A percentile compares a stretch with the other conserved stretches of the same genome.
Evolutionary conservation across 2,888 invertebrate species (phyloP).

Genomic region (Pollenia griseotomentosa): DNA sequence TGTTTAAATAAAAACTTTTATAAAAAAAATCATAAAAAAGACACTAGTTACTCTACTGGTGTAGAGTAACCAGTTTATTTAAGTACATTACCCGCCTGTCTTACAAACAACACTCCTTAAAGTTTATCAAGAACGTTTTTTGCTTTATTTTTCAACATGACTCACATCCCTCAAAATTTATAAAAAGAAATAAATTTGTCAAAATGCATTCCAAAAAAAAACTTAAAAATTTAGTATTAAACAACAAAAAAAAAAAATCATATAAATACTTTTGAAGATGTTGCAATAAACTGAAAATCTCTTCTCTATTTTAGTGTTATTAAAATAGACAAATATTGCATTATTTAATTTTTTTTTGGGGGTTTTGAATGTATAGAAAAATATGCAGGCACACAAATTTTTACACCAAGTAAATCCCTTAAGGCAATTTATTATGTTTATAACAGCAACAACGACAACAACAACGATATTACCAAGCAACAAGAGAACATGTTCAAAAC

Average conservation of each 20-base stretch:
- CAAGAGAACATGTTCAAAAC: slow-evolving; percentile 42
- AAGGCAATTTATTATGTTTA: slow-evolving; percentile 69
- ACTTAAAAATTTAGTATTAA: background rate
- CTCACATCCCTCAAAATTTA: slow-evolving; percentile 17
- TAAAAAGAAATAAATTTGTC: background rate
- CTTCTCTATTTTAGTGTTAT: slow-evolving; percentile 49
- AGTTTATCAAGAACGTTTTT: background rate
- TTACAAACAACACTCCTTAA: background rate
- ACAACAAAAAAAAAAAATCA: background rate
- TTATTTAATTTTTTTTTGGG: slow-evolving; percentile 13
- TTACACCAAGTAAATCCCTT: slow-evolving; percentile 57
- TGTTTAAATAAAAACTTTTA: too few species aligned
- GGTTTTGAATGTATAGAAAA: slow-evolving; percentile 7
- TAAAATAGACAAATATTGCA: slow-evolving; percentile 67
- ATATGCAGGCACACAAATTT: slow-evolving; percentile 17
- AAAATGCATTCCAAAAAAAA: slow-evolving; percentile 20
- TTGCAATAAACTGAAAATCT: slow-evolving; percentile 52
- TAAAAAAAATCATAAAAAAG: too few species aligned
- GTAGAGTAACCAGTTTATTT: too few species aligned
- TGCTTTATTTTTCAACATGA: slow-evolving; percentile 21
- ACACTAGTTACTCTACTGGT: too few species aligned
- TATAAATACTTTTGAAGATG: slow-evolving; percentile 43
- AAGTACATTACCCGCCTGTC: too few species aligned
- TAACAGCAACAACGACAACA: slow-evolving; percentile 18
- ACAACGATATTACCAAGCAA: background rate